These are phyloP conservation scores for Meloidogyne chitwoodi DNA, from an alignment of 1,140 invertebrate genomes.

Conservation along the genomic window DNA sequence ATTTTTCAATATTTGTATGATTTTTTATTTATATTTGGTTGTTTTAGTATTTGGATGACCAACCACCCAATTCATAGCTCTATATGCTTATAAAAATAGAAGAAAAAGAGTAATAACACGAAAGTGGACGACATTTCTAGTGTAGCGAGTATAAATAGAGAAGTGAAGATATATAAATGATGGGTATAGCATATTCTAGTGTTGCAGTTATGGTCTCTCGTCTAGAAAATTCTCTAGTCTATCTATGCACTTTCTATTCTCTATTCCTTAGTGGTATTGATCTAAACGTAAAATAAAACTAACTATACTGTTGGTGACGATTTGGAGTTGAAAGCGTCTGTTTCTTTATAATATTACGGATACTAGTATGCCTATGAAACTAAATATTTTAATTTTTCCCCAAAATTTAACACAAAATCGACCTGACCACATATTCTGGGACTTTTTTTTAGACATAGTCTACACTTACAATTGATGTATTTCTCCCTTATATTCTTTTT, in stretches of 20 bases:
- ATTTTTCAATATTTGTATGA: too few relatives aligned
- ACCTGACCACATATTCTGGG: not conserved
- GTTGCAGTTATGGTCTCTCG: not conserved
- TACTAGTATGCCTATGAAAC: too few relatives aligned
- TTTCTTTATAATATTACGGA: too few relatives aligned
- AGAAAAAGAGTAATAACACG: not conserved
- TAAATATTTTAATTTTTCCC: too few relatives aligned
- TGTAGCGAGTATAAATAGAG: not conserved
- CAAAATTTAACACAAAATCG: too few relatives aligned
- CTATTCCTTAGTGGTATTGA: not conserved
- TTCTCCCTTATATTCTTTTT: not conserved
- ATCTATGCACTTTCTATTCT: not conserved
- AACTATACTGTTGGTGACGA: not conserved
- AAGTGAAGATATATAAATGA: not conserved
- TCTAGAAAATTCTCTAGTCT: not conserved
- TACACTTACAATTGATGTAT: not conserved
- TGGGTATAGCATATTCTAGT: not conserved
- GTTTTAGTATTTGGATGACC: not conserved
- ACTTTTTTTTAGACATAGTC: not conserved
- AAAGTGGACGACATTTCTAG: not conserved
- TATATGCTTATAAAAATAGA: too few relatives aligned
- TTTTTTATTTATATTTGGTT: too few relatives aligned
- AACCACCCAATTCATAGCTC: not conserved
- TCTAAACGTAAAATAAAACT: not conserved
- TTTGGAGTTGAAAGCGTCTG: not conserved